phyloP scores from a whole-genome alignment of 2,797 vertebrate genomes.

The Sardinella longiceps region DNA sequence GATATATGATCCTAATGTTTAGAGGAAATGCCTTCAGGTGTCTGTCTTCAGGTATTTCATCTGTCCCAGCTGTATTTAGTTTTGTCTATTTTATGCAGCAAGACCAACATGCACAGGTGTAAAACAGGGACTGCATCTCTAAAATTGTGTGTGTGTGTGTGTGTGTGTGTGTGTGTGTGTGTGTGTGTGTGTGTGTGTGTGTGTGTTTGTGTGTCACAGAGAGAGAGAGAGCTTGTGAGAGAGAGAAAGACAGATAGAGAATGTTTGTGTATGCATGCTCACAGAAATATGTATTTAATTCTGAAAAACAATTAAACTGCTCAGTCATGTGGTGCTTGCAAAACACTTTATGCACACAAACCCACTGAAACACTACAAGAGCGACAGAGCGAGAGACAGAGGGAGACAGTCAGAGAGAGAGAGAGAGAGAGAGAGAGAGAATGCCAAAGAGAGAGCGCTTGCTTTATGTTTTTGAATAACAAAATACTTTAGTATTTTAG shows the following conservation, averaged over 20 bases:
- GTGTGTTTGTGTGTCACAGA: neutral
- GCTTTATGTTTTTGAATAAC: neutral
- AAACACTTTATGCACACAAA: neutral
- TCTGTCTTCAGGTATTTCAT: neutral
- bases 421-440: neutral
- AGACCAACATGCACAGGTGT: neutral
- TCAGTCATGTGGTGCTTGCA: neutral
- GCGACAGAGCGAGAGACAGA: neutral
- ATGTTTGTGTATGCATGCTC: neutral
- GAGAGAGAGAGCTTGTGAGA: neutral
- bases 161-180: neutral
- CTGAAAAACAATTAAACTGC: constrained; percentile 19
- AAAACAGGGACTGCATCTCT: neutral
- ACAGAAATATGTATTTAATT: neutral
- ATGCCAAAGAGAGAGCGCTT: neutral
- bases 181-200: neutral
- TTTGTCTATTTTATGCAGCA: neutral
- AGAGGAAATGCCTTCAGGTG: neutral
- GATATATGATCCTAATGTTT: neutral
- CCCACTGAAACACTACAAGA: neutral
- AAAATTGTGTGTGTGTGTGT: neutral
- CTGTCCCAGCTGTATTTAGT: neutral
- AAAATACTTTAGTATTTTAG: neutral
- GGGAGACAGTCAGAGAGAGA: neutral
- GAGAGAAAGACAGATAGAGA: neutral